phyloP scores from a whole-genome alignment of 23 tunicate genomes.

The Aplidium turbinatum region DNA sequence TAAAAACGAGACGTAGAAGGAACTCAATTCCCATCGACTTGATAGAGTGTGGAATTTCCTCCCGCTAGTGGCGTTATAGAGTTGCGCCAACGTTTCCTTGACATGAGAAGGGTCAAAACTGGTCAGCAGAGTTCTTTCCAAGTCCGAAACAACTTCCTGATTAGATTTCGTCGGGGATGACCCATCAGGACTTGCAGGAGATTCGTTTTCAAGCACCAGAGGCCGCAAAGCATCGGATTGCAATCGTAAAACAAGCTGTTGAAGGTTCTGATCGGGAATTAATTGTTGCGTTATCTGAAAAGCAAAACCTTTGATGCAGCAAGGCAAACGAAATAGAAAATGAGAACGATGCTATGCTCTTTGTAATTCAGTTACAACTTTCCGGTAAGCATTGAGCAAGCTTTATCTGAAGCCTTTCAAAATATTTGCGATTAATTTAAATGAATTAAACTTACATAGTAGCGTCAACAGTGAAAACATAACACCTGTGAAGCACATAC shows the following conservation, averaged over 20 bases:
- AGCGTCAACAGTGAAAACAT: no score
- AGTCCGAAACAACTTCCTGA: not conserved
- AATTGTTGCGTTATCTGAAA: constrained; percentile 40
- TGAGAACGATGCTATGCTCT: no score
- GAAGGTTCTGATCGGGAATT: constrained; percentile 19
- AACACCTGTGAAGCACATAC: no score
- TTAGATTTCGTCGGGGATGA: not conserved
- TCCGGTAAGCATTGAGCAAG: no score
- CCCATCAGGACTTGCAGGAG: constrained; percentile 45
- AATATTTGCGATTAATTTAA: no score
- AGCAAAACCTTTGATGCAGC: no score
- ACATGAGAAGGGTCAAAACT: constrained; percentile 42
- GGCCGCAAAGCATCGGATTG: constrained; percentile 23
- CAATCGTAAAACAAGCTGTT: constrained; percentile 45
- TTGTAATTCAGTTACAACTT: no score
- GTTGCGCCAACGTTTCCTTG: constrained; percentile 32
- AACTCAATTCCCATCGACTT: constrained; percentile 33
- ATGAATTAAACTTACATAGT: no score
- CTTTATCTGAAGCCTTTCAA: no score
- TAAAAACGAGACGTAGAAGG: constrained; percentile 13
- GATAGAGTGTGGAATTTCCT: constrained; percentile 34
- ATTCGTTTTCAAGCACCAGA: constrained; percentile 36
- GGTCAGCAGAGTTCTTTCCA: constrained; percentile 35
- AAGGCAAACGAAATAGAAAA: no score
- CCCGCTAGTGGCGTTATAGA: constrained; percentile 32